phyloP scores from a whole-genome alignment of 2,888 invertebrate genomes.

The Prenolepis imparis region DNA sequence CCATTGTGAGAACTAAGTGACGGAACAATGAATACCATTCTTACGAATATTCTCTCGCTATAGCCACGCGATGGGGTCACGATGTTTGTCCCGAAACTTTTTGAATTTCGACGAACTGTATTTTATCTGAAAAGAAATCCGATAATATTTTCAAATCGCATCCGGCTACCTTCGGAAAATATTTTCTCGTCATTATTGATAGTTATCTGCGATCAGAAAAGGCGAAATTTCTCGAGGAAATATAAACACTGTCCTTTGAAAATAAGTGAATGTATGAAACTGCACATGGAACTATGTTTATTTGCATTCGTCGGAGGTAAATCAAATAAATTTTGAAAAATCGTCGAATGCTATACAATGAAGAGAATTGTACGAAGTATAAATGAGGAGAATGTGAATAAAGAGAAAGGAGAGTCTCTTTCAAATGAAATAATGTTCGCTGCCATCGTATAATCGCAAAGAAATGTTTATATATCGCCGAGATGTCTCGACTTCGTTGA shows the following conservation, averaged over 20 bases:
- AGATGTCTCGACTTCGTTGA: conserved; percentile 58
- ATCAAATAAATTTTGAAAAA: conserved; percentile 21
- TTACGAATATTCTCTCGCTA: conserved; percentile 71
- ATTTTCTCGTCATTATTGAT: not conserved
- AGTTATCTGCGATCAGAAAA: conserved; percentile 25
- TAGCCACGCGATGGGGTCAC: conserved; percentile 62
- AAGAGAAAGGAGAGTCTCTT: conserved; percentile 39
- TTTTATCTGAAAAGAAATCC: conserved; percentile 61
- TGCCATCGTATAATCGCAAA: conserved; percentile 27
- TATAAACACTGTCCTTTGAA: not conserved
- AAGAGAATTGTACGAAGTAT: not conserved
- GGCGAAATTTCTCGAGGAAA: not conserved
- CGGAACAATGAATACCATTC: conserved; percentile 76
- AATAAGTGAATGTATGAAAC: not conserved
- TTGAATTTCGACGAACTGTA: conserved; percentile 32
- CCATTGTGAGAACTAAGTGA: conserved; percentile 70
- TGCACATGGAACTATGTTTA: not conserved
- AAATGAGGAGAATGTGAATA: conserved; percentile 1
- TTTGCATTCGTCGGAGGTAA: not conserved
- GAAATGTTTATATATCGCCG: conserved; percentile 27
- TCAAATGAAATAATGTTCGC: conserved; percentile 14
- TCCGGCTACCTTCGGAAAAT: conserved; percentile 13
- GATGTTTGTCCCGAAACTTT: conserved; percentile 54
- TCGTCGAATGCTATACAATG: conserved; percentile 13
- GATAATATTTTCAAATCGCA: conserved; percentile 70